Percentiles rank a stretch among this genome's conserved stretches.
Conservation (phyloP, 2,888 invertebrate species). For the Kuschelorhynchus macadamiae region DNA sequence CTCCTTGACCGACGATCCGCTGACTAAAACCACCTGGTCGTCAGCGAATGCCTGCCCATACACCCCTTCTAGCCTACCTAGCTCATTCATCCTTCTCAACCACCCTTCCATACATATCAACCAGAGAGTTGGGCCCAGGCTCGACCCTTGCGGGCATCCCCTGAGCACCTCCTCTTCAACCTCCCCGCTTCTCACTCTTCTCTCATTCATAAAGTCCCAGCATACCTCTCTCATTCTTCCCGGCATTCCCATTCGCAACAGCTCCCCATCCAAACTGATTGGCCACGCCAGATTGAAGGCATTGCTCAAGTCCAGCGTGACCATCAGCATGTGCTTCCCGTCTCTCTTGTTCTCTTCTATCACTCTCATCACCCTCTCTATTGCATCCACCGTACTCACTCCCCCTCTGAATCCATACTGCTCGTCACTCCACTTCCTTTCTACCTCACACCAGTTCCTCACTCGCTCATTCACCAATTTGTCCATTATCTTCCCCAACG, state of each 20-base stretch:
- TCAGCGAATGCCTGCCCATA: conserved; percentile 38
- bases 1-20: conserved; percentile 33
- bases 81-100: conserved; percentile 32
- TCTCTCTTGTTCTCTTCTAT: conserved; percentile 6
- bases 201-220: conserved; percentile 43
- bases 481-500: conserved; percentile 57
- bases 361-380: conserved; percentile 35
- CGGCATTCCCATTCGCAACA: conserved; percentile 23
- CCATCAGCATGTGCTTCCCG: conserved; percentile 36
- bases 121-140: conserved; percentile 53
- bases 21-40: conserved; percentile 47
- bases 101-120: conserved; percentile 53
- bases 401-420: conserved; percentile 55
- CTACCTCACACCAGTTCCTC: conserved; percentile 47
- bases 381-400: conserved; percentile 54
- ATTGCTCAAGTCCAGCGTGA: conserved; percentile 48
- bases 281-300: not conserved
- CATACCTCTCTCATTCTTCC: conserved; percentile 26
- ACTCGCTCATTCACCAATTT: conserved; percentile 54
- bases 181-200: conserved; percentile 36
- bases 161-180: conserved; percentile 17
- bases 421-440: conserved; percentile 43
- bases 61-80: not conserved
- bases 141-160: conserved; percentile 52
- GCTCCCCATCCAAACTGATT: not conserved